phyloP scores from a whole-genome alignment of 2,113 vertebrate genomes.

The Pipra filicauda region DNA sequence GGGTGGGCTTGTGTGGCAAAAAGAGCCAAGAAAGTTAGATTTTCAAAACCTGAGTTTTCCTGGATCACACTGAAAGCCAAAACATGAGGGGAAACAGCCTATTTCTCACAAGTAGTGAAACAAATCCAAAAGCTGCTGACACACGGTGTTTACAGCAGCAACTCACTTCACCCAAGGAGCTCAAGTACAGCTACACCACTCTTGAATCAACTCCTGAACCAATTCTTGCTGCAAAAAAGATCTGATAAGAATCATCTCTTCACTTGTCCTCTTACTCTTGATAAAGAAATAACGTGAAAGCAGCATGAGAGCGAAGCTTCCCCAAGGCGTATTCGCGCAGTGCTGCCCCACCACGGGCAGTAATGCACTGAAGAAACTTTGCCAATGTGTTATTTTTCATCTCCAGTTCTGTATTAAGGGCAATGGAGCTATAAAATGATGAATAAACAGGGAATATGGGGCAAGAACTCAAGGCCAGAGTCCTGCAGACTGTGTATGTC shows the following conservation, averaged over 20 bases:
- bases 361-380: background rate
- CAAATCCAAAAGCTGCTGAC: background rate
- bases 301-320: background rate
- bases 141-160: rapidly evolving
- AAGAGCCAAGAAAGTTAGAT: background rate
- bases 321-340: rapidly evolving
- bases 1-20: background rate
- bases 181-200: background rate
- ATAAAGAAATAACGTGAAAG: background rate
- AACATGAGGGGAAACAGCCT: background rate
- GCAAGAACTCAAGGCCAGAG: background rate
- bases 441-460: background rate
- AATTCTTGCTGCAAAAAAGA: background rate
- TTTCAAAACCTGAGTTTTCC: background rate
- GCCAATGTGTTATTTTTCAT: rapidly evolving
- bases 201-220: background rate
- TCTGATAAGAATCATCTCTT: background rate
- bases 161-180: background rate
- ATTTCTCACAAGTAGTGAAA: background rate
- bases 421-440: background rate
- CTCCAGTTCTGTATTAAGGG: background rate
- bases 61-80: background rate
- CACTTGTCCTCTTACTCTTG: background rate
- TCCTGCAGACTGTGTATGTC: background rate
- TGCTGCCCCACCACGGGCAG: background rate